These are phyloP conservation scores for Chamaetylas fuelleborni DNA, from an alignment of 2,113 vertebrate genomes.

Conservation along the genomic window DNA sequence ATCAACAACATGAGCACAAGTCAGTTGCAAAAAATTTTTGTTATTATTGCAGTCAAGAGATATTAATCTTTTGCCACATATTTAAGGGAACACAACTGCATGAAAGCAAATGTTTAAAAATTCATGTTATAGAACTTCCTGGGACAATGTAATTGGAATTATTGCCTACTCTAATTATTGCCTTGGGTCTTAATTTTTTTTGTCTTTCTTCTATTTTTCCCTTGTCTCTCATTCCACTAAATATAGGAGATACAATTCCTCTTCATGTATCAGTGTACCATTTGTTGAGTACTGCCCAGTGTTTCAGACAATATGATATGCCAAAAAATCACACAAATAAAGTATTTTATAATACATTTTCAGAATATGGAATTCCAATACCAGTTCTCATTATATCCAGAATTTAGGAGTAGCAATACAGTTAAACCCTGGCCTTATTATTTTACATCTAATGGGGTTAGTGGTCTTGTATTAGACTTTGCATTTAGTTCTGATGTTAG, in stretches of 20 bases:
- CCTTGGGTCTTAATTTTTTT: not conserved
- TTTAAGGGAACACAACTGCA: not conserved
- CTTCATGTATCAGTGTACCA: not conserved
- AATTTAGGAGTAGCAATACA: not conserved
- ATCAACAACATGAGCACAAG: not conserved
- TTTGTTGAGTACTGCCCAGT: not conserved
- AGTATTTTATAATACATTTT: not conserved
- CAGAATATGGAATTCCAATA: not conserved
- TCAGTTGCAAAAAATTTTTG: not conserved
- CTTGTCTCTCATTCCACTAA: not conserved
- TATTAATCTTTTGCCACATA: not conserved
- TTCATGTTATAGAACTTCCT: slow-evolving; percentile 27
- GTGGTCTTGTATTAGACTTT: not conserved
- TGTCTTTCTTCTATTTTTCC: not conserved
- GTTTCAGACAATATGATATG: not conserved
- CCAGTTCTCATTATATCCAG: not conserved
- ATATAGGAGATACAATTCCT: not conserved
- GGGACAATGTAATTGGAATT: slow-evolving; percentile 43
- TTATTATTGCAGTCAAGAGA: not conserved
- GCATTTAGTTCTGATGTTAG: not conserved
- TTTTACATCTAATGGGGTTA: not conserved
- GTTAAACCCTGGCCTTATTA: not conserved
- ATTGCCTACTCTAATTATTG: slow-evolving; percentile 18
- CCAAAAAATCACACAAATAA: not conserved
- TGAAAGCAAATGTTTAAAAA: slow-evolving; percentile 48